phyloP scores from a whole-genome alignment of 2,888 invertebrate species.

The Eugnorisma glareosa region DNA sequence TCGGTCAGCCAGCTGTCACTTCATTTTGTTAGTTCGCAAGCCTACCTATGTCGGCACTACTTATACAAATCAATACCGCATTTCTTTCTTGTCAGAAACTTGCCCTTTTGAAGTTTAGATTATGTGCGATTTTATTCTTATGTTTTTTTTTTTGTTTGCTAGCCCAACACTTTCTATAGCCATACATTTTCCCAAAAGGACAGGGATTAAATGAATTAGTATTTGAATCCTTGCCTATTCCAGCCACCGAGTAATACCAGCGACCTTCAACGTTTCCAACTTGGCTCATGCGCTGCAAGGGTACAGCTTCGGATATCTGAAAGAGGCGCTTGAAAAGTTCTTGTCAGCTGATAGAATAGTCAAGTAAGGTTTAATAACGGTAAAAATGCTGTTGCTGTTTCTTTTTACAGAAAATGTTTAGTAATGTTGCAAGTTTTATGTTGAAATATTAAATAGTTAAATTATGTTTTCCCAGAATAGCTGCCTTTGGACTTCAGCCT shows the following conservation, averaged over 20 bases:
- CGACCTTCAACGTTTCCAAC: constrained; percentile 74
- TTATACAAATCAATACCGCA: neutral
- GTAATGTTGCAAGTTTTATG: neutral
- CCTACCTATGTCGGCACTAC: no score
- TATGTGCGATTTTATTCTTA: neutral
- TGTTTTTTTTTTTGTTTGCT: neutral
- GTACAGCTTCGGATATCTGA: constrained; percentile 76
- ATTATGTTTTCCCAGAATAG: constrained; percentile 73
- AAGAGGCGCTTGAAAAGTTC: constrained; percentile 73
- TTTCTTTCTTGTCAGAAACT: neutral
- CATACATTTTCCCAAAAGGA: neutral
- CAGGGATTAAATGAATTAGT: neutral
- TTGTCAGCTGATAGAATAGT: constrained; percentile 75
- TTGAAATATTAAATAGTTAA: neutral
- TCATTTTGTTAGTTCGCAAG: neutral
- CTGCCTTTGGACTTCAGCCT: constrained; percentile 75
- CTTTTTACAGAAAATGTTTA: neutral
- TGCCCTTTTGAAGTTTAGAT: neutral
- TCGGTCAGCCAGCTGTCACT: neutral
- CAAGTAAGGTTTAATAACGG: constrained; percentile 66
- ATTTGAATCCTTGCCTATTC: constrained; percentile 23
- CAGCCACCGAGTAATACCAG: constrained; percentile 78
- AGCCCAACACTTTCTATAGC: neutral
- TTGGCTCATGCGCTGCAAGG: constrained; percentile 78
- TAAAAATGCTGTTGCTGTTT: neutral